Conservation (phyloP, 2,888 invertebrate genomes). For the Netelia fuscicornis region DNA sequence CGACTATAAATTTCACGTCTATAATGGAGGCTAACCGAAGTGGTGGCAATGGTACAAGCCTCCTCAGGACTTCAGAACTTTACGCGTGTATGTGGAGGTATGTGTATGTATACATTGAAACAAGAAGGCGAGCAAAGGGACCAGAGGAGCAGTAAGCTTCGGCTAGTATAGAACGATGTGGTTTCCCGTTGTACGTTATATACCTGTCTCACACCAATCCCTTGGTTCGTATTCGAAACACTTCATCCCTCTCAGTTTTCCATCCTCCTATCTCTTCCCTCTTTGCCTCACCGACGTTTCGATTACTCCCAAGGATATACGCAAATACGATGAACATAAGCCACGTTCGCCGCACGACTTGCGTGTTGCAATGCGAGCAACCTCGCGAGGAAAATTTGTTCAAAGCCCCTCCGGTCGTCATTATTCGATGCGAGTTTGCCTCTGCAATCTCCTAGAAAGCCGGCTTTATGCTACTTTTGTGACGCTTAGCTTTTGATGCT, state of each 20-base stretch:
- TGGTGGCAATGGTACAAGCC: constrained; percentile 48
- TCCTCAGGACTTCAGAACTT: constrained; percentile 31
- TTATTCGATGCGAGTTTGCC: constrained; percentile 27
- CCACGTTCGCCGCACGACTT: constrained; percentile 45
- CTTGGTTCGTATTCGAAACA: constrained; percentile 20
- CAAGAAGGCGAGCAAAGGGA: constrained; percentile 44
- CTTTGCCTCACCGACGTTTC: constrained; percentile 43
- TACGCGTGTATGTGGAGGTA: background rate
- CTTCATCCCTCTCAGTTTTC: constrained; percentile 12
- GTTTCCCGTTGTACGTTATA: constrained; percentile 49
- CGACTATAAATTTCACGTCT: constrained; percentile 80
- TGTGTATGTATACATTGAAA: background rate
- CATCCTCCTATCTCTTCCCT: background rate
- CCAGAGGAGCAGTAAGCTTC: constrained; percentile 8
- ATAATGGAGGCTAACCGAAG: constrained; percentile 80
- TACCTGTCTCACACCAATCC: constrained; percentile 22
- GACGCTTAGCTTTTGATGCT: background rate
- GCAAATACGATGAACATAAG: constrained; percentile 69
- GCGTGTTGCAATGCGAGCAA: constrained; percentile 15
- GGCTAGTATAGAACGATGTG: constrained; percentile 48
- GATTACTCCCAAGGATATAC: constrained; percentile 74
- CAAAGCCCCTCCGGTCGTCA: constrained; percentile 8
- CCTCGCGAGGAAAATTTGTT: constrained; percentile 37
- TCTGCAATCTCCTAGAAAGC: background rate
- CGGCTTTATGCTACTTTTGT: background rate